Conservation (phyloP, 2,797 vertebrate species). For the Cynopterus sphinx region DNA sequence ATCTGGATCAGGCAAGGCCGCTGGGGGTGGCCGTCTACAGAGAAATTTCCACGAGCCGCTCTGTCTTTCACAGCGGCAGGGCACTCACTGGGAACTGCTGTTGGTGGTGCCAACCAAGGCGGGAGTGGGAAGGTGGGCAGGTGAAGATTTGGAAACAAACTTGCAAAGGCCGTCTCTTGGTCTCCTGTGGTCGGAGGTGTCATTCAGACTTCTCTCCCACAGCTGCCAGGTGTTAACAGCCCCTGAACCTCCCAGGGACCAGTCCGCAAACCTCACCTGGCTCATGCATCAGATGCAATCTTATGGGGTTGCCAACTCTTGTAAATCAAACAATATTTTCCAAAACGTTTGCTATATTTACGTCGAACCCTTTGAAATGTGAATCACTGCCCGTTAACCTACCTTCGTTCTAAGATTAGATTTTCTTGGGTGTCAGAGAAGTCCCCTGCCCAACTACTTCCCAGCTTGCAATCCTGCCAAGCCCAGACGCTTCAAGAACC, state of each 20-base stretch:
- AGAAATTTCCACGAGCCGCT: background rate
- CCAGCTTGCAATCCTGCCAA: background rate
- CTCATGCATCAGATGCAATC: background rate
- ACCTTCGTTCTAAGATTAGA: background rate
- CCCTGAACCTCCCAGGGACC: background rate
- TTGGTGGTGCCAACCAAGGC: background rate
- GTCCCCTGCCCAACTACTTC: background rate
- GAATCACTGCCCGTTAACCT: background rate
- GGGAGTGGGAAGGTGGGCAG: background rate
- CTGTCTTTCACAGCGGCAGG: constrained; percentile 1
- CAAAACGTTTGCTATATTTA: background rate
- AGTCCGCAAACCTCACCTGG: background rate
- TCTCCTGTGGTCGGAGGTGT: background rate
- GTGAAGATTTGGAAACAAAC: background rate
- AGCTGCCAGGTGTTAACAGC: background rate
- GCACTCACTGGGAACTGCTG: background rate
- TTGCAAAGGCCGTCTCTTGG: background rate
- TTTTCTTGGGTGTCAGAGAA: background rate
- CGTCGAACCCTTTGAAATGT: background rate
- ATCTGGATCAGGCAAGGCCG: constrained; percentile 20
- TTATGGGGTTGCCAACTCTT: background rate
- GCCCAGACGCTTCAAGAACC: background rate
- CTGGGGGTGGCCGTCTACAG: background rate
- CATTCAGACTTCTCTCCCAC: background rate
- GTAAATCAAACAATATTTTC: background rate